phyloP scores from a whole-genome alignment of 2,113 vertebrate species.

The Pithys albifrons region DNA sequence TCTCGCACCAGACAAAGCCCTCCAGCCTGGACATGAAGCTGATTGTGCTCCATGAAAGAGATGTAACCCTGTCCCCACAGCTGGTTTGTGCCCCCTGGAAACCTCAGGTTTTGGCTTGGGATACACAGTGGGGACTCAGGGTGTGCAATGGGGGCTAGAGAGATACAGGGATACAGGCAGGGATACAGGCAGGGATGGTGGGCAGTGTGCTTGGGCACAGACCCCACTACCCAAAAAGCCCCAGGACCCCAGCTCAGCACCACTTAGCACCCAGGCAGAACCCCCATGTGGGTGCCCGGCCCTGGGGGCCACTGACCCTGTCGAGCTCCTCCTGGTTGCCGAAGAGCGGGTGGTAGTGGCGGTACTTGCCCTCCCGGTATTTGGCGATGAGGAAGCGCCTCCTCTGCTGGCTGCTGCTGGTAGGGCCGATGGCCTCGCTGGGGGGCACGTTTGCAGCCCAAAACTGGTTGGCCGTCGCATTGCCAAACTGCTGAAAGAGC shows the following conservation, averaged over 20 bases:
- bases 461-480: slow-evolving; percentile 84
- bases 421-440: slow-evolving; percentile 83
- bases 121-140: background rate
- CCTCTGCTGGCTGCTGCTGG: slow-evolving; percentile 80
- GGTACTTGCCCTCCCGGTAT: slow-evolving; percentile 94
- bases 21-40: background rate
- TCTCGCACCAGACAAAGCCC: background rate
- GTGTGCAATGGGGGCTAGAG: too few relatives aligned
- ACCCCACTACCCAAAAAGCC: background rate
- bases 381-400: slow-evolving; percentile 85
- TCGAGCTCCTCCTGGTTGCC: slow-evolving; percentile 91
- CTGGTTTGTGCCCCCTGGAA: background rate
- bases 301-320: slow-evolving; percentile 74
- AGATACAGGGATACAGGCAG: background rate
- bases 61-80: background rate
- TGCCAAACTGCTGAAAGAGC: slow-evolving; percentile 87
- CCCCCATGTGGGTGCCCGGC: rapidly evolving
- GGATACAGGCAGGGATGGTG: background rate
- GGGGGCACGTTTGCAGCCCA: slow-evolving; percentile 95
- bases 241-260: background rate
- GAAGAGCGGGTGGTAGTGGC: slow-evolving; percentile 89
- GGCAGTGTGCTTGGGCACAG: background rate
- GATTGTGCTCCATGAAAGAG: rapidly evolving
- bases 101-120: background rate
- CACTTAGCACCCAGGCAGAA: background rate